Evolutionary conservation across 2,113 vertebrate genomes (phyloP), one percentile per base, ranked within the genome.

Genomic region (Pangasianodon gigas): DNA sequence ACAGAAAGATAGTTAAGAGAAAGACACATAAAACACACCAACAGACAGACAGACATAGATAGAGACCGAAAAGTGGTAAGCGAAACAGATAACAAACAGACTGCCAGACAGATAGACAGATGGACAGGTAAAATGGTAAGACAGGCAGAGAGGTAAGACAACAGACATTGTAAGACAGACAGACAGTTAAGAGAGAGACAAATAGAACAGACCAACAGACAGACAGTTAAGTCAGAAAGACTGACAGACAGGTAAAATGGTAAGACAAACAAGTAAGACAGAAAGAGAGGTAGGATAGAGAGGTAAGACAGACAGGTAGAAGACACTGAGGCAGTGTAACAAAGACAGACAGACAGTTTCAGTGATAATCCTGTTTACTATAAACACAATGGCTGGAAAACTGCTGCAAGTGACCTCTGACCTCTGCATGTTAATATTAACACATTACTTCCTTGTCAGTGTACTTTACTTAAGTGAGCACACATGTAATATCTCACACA

Each of bases 391-490:
- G 84, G 13, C 14, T 67, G 11, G 24, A 62, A 85, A 26, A 41
- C 19, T 60, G 32, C 82, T 26, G 37, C 3, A 84, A n/a, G 44
- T 51, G 60, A 67, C 84, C 44, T 67, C 32, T 67, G 44, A 85
- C 84, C 44, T 67, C 58, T 19, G 24, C 3, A 24, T 46, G 60
- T 85, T 85, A 85, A 65, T 65, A 46, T 85, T n/a, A 85, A 85
- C 24, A 44, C 21, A 29, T 13, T 4, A 19, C 24, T 18, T 85
- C 5, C 13, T 85, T 48, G 41, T 32, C 60, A 46, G 9, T 62
- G 6, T 81, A 84, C 82, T 10, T 41, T 54, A 32, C 19, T 82
- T 54, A 24, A 29, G 21, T 60, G 41, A 60, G 21, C 4, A 24
- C 32, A 32, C 8, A 1, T n/a, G 26, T n/a, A 52, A 81, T 19